Percentiles rank a stretch among this genome's conserved stretches.
Evolutionary conservation across 2,113 vertebrate species (phyloP).

Genomic region (Cavia aperea): DNA sequence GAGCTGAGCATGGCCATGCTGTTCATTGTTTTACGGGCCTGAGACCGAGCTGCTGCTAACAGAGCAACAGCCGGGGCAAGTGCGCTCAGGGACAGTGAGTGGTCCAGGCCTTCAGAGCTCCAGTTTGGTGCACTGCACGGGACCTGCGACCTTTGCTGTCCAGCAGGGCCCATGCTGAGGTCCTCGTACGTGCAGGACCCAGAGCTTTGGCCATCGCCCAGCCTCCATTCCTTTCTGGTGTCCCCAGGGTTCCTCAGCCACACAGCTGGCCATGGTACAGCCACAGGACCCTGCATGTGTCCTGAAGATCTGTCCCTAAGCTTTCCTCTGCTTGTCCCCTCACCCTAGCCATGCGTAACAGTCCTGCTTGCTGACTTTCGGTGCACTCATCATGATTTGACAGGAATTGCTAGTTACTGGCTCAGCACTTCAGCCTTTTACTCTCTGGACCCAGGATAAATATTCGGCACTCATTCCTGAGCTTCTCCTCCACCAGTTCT

Average conservation of each 20-base stretch:
- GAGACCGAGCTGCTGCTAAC: too few species aligned
- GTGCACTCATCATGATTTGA: background rate
- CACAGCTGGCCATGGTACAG: background rate
- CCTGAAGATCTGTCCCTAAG: background rate
- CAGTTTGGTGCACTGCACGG: too few species aligned
- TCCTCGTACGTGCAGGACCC: too few species aligned
- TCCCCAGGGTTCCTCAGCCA: background rate
- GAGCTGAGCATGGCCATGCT: background rate
- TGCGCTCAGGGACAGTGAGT: too few species aligned
- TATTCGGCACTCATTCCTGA: background rate
- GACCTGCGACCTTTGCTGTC: too few species aligned
- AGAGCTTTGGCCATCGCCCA: too few species aligned
- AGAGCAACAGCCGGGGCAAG: accelerated
- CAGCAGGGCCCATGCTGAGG: too few species aligned
- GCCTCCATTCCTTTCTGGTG: background rate
- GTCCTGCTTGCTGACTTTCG: background rate
- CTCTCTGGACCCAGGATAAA: background rate
- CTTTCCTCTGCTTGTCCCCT: accelerated
- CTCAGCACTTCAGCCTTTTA: constrained; percentile 2
- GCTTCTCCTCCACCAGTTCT: background rate
- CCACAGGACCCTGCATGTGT: too few species aligned
- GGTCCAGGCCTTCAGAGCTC: too few species aligned
- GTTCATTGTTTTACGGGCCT: too few species aligned
- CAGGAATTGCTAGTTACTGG: background rate
- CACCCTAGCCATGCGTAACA: background rate